Conservation (phyloP, 1,140 invertebrate genomes). For the Phymorhynchus buccinoides region DNA sequence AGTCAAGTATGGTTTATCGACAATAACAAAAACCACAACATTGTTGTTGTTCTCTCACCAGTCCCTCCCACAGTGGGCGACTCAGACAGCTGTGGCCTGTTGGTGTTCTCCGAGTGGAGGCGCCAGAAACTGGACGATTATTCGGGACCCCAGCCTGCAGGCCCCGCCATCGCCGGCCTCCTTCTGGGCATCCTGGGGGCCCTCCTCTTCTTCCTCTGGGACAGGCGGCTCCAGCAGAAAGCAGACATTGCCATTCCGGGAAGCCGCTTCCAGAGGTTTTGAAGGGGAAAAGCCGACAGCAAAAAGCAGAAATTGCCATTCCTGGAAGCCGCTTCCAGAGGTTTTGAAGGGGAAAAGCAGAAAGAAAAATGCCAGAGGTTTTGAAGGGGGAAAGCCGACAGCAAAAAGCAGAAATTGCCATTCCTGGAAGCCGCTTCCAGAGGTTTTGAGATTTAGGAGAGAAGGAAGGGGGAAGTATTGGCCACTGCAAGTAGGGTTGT, state of each 20-base stretch:
- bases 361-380: no score
- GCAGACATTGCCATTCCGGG: slow-evolving; percentile 23
- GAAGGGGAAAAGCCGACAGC: no score
- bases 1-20: background rate
- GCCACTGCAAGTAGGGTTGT: no score
- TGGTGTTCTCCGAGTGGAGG: slow-evolving; percentile 42
- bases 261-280: slow-evolving; percentile 34
- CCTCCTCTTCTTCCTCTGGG: slow-evolving; percentile 42
- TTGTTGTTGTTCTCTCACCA: background rate
- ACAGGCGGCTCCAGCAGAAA: slow-evolving; percentile 35
- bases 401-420: no score
- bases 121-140: slow-evolving; percentile 33
- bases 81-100: slow-evolving; percentile 32
- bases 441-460: no score
- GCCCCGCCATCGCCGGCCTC: slow-evolving; percentile 42
- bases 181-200: slow-evolving; percentile 30
- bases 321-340: slow-evolving; percentile 32
- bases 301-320: slow-evolving; percentile 28
- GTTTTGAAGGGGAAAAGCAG: no score
- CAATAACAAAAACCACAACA: no score
- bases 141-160: slow-evolving; percentile 34
- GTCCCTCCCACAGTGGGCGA: background rate
- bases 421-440: no score
- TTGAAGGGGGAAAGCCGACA: no score
- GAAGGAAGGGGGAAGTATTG: no score